Conservation (phyloP, 2,113 vertebrate genomes). For the Xenopus borealis region DNA sequence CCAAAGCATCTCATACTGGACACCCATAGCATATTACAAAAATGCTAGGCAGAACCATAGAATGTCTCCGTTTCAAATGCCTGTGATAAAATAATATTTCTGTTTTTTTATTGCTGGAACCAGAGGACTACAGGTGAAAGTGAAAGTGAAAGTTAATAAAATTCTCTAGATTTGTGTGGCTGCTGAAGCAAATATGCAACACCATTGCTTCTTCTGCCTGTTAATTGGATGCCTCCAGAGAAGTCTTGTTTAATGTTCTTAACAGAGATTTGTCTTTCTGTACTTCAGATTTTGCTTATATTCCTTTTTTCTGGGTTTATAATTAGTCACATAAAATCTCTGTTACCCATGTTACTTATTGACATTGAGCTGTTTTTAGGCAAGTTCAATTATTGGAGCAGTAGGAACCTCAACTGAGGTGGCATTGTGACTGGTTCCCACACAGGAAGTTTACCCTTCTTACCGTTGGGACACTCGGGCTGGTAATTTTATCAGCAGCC, state of each 20-base stretch:
- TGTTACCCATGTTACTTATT: neutral
- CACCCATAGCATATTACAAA: too few species aligned
- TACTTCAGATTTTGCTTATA: neutral
- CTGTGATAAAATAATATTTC: too few species aligned
- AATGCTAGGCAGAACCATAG: too few species aligned
- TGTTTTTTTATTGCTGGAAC: constrained; percentile 15
- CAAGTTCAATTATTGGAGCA: too few species aligned
- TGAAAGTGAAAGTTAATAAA: constrained; percentile 16
- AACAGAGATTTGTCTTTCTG: neutral
- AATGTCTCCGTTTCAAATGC: too few species aligned
- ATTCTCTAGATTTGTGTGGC: constrained; percentile 4
- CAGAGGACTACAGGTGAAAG: constrained; percentile 13
- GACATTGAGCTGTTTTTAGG: too few species aligned
- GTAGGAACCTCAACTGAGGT: too few species aligned
- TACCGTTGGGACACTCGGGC: too few species aligned
- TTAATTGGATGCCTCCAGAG: constrained; percentile 2
- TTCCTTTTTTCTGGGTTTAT: neutral
- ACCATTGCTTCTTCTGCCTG: neutral
- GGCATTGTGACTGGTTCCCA: too few species aligned
- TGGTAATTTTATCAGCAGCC: too few species aligned
- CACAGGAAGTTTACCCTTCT: too few species aligned
- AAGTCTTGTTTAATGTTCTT: constrained; percentile 7
- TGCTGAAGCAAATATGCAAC: constrained; percentile 6
- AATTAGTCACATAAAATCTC: constrained; percentile 7
- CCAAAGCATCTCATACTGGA: too few species aligned